Evolutionary conservation across 2,113 vertebrate genomes (phyloP).

Genomic region (Aldabrachelys gigantea): DNA sequence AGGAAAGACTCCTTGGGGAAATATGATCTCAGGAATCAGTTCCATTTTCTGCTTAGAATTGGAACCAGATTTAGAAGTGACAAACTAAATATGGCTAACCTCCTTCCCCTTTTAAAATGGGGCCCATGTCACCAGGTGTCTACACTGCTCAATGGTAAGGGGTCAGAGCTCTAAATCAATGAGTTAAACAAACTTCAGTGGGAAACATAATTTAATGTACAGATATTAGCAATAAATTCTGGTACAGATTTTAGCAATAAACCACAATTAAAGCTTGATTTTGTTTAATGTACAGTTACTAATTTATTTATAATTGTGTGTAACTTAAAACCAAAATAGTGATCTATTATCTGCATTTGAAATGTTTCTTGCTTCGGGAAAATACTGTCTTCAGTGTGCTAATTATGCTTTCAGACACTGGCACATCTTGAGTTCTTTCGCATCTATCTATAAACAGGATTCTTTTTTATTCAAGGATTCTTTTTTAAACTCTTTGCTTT

Average conservation of each 20-base stretch:
- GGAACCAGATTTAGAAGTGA: neutral
- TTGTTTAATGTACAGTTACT: neutral
- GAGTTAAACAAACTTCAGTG: neutral
- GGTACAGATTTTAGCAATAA: neutral
- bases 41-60: neutral
- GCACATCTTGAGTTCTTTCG: conserved; percentile 37
- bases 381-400: conserved; percentile 7
- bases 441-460: conserved; percentile 35
- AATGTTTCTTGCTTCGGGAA: conserved; percentile 30
- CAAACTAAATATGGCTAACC: neutral
- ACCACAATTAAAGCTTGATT: neutral
- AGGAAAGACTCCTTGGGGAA: fast-evolving
- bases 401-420: conserved; percentile 52
- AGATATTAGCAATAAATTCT: neutral
- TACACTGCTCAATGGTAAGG: neutral
- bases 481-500: neutral
- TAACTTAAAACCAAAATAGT: conserved; percentile 11
- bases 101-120: neutral
- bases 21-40: neutral
- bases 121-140: neutral
- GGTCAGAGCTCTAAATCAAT: neutral
- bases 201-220: neutral
- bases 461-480: neutral
- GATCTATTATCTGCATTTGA: neutral
- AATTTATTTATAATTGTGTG: neutral